Base-by-base conservation (phyloP, 2,113 vertebrate species). In the Triplophysa dalaica region DNA sequence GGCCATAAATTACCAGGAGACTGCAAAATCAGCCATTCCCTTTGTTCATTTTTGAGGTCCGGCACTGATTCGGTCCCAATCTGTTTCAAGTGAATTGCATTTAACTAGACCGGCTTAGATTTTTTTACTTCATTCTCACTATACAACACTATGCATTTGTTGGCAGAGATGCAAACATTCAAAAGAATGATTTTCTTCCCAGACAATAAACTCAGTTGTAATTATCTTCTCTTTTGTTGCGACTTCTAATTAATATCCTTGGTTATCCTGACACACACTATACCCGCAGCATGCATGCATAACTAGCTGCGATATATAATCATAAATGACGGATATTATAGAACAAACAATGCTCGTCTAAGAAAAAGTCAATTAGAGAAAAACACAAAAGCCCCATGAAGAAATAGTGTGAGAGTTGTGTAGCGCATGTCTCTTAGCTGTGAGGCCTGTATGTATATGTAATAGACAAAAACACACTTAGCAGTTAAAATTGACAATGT, bases 1-100 rank as follows among this genome's bases (percentile, higher is more conserved):
- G 70, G 80, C 82, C 81, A 63, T 73, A 85, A 83, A 84, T 26
- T 22, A 81, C 88, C 83, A 89, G 87, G 87, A 81, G 82, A 88
- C 85, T 86, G 84, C 85, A 82, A 79, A 88, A 87, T 90, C 87
- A 88, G 87, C 87, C 54, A 87, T 82, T 87, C 74, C 87, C 78
- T 73, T 43, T 45, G 66, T 70, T 84, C 84, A 75, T 41, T 73
- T 80, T 82, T 85, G 45, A 75, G 77, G 58, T 75, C 77, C 72
- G 74, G 58, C 77, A 79, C 80, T 62, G 66, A 82, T 85, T 77
- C n/a, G 6, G 21, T 78, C 60, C 21, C 70, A 85, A 69, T 70
- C n/a, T 69, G 68, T 78, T 81, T 83, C 67, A 86, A 83, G 33
- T 77, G 60, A 45, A 75, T 67, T 72, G 74, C 70, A 65, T 82